Evolutionary conservation across 2,797 vertebrate genomes (phyloP), one percentile per base, ranked within the genome.

Genomic region (Tadarida brasiliensis): DNA sequence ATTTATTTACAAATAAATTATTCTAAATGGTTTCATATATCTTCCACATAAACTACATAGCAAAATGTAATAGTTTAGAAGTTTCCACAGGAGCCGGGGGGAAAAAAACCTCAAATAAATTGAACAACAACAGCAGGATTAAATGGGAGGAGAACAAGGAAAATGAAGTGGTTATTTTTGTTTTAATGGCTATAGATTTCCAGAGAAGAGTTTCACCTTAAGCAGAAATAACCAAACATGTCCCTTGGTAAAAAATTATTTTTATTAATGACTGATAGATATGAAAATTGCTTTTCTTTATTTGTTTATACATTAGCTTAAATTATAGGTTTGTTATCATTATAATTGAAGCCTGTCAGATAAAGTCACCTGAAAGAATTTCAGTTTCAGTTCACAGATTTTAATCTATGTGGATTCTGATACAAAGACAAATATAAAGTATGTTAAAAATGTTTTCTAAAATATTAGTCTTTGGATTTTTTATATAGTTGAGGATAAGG

Each of bases 61-160:
- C n/a, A 86, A 28, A 73, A 89, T 65, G 20, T 11, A 71, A 39
- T 30, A 71, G 47, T 94, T 97, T 63, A 33, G 44, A 94, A 35
- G 5, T 22, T 44, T 57, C 26, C 54, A 33, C 2, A 86, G 39
- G 44, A 61, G 51, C 20, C 4, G 11, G 20, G 1, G 54, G 9
- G 91, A 95, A 51, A 85, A 87, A 19, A 90, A 68, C 49, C 89
- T 97, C 94, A 77, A 93, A 88, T 63, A 12, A 96, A 96, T 22
- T 93, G 22, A 16, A 9, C 86, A 96, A 71, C 0, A 96, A 35
- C 39, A 96, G 44, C 44, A 92, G 33, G 67, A 10, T 1, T 95
- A 44, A 90, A 67, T 63, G 49, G 6, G 11, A 61, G 65, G 0
- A 12, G 6, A 22, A 35, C 26, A 30, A 12, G 61, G 20, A 78